Evolutionary conservation across 2,888 invertebrate genomes (phyloP).

Genomic region (Caenorhabditis afra): DNA sequence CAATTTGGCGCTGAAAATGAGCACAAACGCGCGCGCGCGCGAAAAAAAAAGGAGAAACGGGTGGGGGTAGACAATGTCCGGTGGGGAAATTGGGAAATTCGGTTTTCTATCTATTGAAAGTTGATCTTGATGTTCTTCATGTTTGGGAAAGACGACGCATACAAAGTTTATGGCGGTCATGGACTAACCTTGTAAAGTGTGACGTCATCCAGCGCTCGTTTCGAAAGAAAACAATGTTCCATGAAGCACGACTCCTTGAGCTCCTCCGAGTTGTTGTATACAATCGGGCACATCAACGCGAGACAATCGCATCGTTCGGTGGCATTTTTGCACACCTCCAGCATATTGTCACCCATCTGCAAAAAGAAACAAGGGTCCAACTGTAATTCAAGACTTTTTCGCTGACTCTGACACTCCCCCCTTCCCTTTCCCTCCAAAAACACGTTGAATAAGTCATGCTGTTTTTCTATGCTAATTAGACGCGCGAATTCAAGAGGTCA

Average conservation of each 20-base stretch:
- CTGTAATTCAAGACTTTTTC: constrained; percentile 12
- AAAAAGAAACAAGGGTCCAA: not conserved
- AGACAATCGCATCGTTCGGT: constrained; percentile 59
- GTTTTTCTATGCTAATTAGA: constrained; percentile 26
- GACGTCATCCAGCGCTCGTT: constrained; percentile 63
- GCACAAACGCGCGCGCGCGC: too few species aligned
- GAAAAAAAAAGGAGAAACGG: too few species aligned
- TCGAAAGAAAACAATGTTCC: constrained; percentile 68
- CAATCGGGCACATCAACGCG: constrained; percentile 54
- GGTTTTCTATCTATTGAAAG: too few species aligned
- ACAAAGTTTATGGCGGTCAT: not conserved
- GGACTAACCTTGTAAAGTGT: constrained; percentile 59
- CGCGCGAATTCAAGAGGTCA: too few species aligned
- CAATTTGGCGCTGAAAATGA: too few species aligned
- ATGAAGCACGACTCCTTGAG: constrained; percentile 67
- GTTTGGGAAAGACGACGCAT: too few species aligned
- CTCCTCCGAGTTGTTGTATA: constrained; percentile 60
- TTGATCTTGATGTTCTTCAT: too few species aligned
- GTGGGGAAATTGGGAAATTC: too few species aligned
- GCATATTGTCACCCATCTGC: constrained; percentile 48
- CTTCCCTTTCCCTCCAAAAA: not conserved
- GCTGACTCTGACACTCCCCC: too few species aligned
- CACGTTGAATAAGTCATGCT: constrained; percentile 38
- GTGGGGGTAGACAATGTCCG: too few species aligned
- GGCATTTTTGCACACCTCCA: constrained; percentile 36